Evolutionary conservation across 2,888 invertebrate genomes (phyloP).

Genomic region (Chalcis sispes): DNA sequence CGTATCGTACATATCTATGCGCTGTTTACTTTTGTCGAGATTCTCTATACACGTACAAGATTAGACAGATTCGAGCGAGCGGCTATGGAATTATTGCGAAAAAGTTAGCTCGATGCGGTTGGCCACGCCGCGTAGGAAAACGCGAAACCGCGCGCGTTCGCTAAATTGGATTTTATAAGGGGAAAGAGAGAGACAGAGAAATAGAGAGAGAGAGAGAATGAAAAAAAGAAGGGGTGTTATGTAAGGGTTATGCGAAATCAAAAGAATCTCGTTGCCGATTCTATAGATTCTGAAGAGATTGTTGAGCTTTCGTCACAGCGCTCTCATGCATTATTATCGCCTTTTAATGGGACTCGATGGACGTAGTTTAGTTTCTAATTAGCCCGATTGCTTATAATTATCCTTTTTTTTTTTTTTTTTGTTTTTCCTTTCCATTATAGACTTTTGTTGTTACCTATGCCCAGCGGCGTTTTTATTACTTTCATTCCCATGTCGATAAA

Average conservation of each 20-base stretch:
- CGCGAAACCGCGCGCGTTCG: conserved; percentile 4
- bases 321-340: conserved; percentile 26
- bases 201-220: not conserved
- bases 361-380: conserved; percentile 32
- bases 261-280: conserved; percentile 53
- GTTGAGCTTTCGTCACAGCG: conserved; percentile 50
- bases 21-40: too few species aligned
- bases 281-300: conserved; percentile 51
- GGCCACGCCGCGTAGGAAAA: conserved; percentile 9
- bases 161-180: conserved; percentile 39
- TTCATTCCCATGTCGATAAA: not conserved
- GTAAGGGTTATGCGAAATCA: conserved; percentile 49
- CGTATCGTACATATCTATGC: too few species aligned
- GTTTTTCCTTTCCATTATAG: not conserved
- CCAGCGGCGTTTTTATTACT: too few species aligned
- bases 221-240: conserved; percentile 11
- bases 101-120: conserved; percentile 5
- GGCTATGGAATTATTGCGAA: conserved; percentile 44
- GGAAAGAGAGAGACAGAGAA: not conserved
- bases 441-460: too few species aligned
- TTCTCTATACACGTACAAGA: not conserved
- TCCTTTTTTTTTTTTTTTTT: not conserved
- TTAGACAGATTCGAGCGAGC: conserved; percentile 28
- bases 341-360: conserved; percentile 2
- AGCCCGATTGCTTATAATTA: not conserved